A percentile compares a stretch with the other conserved stretches of the same genome.
Conservation (phyloP, 2,888 invertebrate species). For the Aethes cnicana region DNA sequence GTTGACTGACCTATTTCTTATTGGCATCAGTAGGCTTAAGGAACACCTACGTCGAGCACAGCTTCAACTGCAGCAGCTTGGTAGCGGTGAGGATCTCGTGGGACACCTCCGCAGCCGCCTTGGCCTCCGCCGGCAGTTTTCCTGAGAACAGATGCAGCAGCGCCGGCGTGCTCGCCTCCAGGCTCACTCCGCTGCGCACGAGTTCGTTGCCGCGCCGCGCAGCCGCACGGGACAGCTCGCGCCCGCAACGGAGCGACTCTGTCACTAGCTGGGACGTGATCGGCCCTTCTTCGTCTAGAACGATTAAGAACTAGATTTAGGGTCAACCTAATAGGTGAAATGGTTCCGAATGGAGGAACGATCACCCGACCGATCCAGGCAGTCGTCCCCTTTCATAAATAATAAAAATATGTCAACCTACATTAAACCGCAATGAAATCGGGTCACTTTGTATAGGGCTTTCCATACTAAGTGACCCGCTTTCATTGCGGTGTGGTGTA, state of each 20-base stretch:
- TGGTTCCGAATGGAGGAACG: too few species aligned
- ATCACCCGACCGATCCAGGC: too few species aligned
- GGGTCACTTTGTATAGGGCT: too few species aligned
- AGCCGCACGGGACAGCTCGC: constrained; percentile 60
- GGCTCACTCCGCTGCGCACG: constrained; percentile 56
- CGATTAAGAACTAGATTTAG: too few species aligned
- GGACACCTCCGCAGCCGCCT: constrained; percentile 59
- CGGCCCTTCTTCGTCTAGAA: constrained; percentile 72
- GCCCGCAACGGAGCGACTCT: constrained; percentile 63
- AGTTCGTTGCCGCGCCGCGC: constrained; percentile 60
- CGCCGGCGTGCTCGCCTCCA: constrained; percentile 59
- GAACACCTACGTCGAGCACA: constrained; percentile 54
- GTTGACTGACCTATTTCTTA: too few species aligned
- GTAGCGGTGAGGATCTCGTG: constrained; percentile 70
- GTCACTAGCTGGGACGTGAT: constrained; percentile 81
- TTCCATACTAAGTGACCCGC: too few species aligned
- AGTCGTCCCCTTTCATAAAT: too few species aligned
- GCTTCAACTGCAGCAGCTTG: constrained; percentile 68
- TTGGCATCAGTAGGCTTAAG: background rate
- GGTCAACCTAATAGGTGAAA: too few species aligned
- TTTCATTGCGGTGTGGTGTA: too few species aligned
- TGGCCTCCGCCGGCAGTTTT: constrained; percentile 53
- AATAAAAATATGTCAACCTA: too few species aligned
- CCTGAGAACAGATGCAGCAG: constrained; percentile 68
- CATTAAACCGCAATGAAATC: too few species aligned